phyloP scores from a whole-genome alignment of 2,113 vertebrate genomes.

The Corythaixoides concolor region DNA sequence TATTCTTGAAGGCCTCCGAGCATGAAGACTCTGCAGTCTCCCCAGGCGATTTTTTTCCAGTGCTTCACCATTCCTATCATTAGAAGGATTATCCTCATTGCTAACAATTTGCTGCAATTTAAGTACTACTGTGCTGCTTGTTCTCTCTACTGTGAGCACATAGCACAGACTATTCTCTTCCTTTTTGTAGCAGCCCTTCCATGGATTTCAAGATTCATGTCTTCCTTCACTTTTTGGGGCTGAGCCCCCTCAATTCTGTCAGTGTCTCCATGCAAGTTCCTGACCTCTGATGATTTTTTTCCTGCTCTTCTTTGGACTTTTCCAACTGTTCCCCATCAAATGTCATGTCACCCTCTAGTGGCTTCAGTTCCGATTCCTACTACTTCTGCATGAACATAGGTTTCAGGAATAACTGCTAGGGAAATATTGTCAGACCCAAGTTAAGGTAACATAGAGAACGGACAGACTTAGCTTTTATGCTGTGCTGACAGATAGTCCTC shows the following conservation, averaged over 20 bases:
- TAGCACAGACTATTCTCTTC: background rate
- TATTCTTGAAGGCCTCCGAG: background rate
- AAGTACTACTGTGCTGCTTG: background rate
- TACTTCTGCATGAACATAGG: background rate
- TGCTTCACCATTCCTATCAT: background rate
- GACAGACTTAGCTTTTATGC: background rate
- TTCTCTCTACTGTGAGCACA: background rate
- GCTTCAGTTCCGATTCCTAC: background rate
- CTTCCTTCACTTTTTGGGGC: background rate
- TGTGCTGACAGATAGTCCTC: background rate
- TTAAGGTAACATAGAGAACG: background rate
- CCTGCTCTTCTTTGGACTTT: background rate
- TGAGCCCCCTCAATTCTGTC: background rate
- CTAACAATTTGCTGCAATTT: background rate
- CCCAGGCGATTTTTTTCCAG: background rate
- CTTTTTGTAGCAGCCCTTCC: background rate
- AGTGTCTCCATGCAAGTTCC: background rate
- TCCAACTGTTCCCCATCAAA: background rate
- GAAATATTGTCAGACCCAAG: background rate
- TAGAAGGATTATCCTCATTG: background rate
- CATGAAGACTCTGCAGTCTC: background rate
- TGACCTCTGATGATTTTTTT: background rate
- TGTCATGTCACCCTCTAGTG: background rate
- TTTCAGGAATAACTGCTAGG: background rate
- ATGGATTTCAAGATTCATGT: background rate